These are phyloP conservation scores for Nylanderia fulva DNA, from an alignment of 1,140 invertebrate species.

Conservation along the genomic window DNA sequence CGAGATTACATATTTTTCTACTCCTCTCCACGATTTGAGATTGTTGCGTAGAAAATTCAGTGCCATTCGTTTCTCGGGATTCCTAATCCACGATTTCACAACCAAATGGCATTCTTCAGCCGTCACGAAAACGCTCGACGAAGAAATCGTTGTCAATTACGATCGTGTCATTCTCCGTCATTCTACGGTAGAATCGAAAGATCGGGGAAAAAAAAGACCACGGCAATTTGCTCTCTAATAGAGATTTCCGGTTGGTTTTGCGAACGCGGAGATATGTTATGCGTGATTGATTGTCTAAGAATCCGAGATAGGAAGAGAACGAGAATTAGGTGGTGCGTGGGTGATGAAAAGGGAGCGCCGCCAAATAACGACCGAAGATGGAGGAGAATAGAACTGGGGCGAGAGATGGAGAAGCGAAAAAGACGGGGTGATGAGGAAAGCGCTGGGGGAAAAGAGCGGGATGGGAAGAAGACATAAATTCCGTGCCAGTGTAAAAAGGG, in stretches of 20 bases:
- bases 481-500: conserved; percentile 74
- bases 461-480: conserved; percentile 77
- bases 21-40: neutral
- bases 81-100: conserved; percentile 44
- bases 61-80: conserved; percentile 14
- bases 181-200: conserved; percentile 1
- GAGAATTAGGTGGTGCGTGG: conserved; percentile 19
- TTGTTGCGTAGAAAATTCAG: conserved; percentile 20
- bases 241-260: conserved; percentile 75
- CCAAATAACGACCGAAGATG: conserved; percentile 21
- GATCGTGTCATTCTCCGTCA: conserved; percentile 9
- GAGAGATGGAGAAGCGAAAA: conserved; percentile 20
- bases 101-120: conserved; percentile 20
- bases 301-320: neutral
- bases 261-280: conserved; percentile 66
- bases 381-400: conserved; percentile 27
- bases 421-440: conserved; percentile 35
- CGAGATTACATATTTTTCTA: conserved; percentile 22
- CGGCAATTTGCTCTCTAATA: conserved; percentile 63
- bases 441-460: neutral
- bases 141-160: conserved; percentile 26
- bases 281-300: conserved; percentile 72
- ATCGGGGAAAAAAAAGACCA: conserved; percentile 27
- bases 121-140: neutral
- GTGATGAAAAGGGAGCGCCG: neutral